phyloP scores from a whole-genome alignment of 2,888 invertebrate genomes.

The Limnephilus rhombicus region DNA sequence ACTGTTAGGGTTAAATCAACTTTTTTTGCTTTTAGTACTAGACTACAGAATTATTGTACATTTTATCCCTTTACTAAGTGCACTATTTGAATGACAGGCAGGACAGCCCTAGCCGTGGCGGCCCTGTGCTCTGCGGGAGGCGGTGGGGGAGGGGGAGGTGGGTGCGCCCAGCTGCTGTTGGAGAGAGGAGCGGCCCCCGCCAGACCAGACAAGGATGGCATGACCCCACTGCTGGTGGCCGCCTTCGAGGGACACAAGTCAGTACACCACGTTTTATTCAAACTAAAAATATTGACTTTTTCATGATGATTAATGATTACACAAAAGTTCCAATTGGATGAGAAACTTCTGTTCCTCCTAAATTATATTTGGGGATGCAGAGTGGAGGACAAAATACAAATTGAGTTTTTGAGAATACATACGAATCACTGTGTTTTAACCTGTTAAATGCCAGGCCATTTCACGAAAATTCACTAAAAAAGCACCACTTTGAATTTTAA shows the following conservation, averaged over 20 bases:
- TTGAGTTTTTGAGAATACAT: too few species aligned
- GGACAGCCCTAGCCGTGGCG: constrained; percentile 92
- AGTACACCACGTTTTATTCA: neutral
- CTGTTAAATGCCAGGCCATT: too few species aligned
- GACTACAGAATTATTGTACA: too few species aligned
- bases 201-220: constrained; percentile 90
- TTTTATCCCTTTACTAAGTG: neutral
- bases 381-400: neutral
- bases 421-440: too few species aligned
- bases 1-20: too few species aligned
- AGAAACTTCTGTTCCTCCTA: neutral
- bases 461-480: too few species aligned
- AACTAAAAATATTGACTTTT: neutral
- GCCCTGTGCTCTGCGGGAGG: constrained; percentile 88
- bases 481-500: too few species aligned
- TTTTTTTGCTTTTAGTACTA: too few species aligned
- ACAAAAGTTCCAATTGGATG: too few species aligned
- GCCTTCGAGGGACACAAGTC: constrained; percentile 94
- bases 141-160: constrained; percentile 72
- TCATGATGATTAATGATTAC: too few species aligned
- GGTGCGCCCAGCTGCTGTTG: constrained; percentile 76
- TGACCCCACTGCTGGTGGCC: constrained; percentile 92
- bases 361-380: neutral
- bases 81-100: constrained; percentile 72
- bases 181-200: constrained; percentile 91